Evolutionary conservation across 1,140 invertebrate genomes (phyloP).

Genomic region (Drosophila yakuba): DNA sequence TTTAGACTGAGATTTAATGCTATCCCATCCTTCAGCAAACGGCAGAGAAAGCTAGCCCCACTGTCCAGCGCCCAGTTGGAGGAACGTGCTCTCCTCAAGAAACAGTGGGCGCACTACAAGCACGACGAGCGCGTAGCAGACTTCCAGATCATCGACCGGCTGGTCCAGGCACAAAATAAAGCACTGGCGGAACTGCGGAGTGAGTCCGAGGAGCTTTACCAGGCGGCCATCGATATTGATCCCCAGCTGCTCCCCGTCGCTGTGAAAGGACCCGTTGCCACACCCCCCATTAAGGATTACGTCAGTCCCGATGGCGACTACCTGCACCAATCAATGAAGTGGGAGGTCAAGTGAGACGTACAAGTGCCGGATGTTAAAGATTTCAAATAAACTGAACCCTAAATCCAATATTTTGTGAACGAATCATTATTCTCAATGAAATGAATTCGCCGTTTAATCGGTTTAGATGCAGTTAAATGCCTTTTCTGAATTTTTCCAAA

Average conservation of each 20-base stretch:
- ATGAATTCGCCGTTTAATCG: not conserved
- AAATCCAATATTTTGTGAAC: not conserved
- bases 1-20: not conserved
- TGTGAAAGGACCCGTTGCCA: conserved; percentile 89
- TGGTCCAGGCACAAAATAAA: conserved; percentile 89
- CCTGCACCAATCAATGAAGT: conserved; percentile 92
- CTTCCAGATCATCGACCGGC: conserved; percentile 88
- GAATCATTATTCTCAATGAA: not conserved
- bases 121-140: conserved; percentile 87
- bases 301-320: conserved; percentile 93
- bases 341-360: conserved; percentile 85
- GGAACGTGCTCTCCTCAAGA: conserved; percentile 86
- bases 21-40: conserved; percentile 84
- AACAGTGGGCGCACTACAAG: conserved; percentile 91
- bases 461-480: too few relatives aligned
- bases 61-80: conserved; percentile 86
- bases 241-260: conserved; percentile 88
- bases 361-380: conserved; percentile 15
- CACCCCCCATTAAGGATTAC: conserved; percentile 92
- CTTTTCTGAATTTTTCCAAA: too few relatives aligned
- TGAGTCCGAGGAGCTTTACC: conserved; percentile 93
- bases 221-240: conserved; percentile 92
- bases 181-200: conserved; percentile 91
- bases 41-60: conserved; percentile 85
- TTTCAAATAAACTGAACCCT: conserved; percentile 43